Base-by-base conservation (phyloP, 2,113 vertebrate genomes). In the Cynopterus brachyotis region DNA sequence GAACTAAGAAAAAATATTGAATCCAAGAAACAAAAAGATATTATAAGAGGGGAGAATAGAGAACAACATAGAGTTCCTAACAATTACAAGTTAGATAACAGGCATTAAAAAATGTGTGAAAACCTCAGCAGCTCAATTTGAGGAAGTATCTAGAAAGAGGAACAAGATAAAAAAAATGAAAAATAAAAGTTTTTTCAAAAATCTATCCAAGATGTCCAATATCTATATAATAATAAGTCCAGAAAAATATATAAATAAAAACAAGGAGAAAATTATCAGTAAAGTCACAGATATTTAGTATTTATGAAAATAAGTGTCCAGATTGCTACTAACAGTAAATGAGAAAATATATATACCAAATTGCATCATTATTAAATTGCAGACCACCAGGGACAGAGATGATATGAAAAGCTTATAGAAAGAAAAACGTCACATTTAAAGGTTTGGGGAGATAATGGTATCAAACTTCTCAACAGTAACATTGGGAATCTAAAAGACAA, bases 181-280 rank as follows among this genome's bases (percentile, higher is more conserved):
- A 80, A 69, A 16, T 24, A 19, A 55, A 55, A 69, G 42, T 9
- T 35, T 66, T 66, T 50, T 13, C n/a, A n/a, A 26, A 78, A 78
- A n/a, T 53, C 28, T 79, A 67, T 40, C 19, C 24, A 40, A 37
- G 26, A 79, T 42, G 3, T 45, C n/a, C 12, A 66, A 40, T 67
- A 90, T 55, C n/a, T 89, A 16, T 30, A 60, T 66, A 67, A 55
- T 22, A 67, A 5, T 37, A 90, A 50, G 13, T 2, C 57, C 72
- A 62, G 24, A 76, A 79, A 75, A 89, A 62, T n/a, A 59, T 4
- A n/a, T n/a, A 87, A 59, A 73, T 87, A 87, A 88, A 89, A 89
- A 66, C 40, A 32, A 53, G 28, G 35, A 40, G 35, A 20, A 42
- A 66, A 79, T 53, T 57, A 32, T 55, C 45, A 67, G 40, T 79